phyloP scores from a whole-genome alignment of 2,888 invertebrate species.

The Dolichomitus sp. region DNA sequence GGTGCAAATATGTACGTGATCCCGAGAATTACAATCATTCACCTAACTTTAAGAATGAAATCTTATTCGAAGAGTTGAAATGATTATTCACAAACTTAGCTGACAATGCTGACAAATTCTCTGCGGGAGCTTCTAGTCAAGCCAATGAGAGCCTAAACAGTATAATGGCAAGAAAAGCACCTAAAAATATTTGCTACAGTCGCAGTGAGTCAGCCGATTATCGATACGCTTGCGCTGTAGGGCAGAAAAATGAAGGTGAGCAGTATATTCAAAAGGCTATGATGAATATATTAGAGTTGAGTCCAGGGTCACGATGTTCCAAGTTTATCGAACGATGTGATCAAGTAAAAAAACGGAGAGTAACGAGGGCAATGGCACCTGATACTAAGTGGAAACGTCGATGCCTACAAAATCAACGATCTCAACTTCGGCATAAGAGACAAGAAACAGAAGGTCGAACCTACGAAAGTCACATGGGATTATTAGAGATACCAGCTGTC shows the following conservation, averaged over 20 bases:
- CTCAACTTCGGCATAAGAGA: neutral
- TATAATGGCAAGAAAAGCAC: conserved; percentile 67
- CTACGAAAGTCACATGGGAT: conserved; percentile 14
- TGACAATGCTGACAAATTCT: conserved; percentile 64
- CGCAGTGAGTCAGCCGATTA: conserved; percentile 52
- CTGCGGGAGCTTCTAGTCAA: conserved; percentile 66
- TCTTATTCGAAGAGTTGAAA: conserved; percentile 55
- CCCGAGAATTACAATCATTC: neutral
- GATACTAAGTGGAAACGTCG: neutral
- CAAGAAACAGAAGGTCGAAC: conserved; percentile 10
- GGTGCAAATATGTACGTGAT: conserved; percentile 49
- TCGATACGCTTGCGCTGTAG: conserved; percentile 50
- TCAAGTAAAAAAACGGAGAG: conserved; percentile 1
- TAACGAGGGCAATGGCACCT: neutral
- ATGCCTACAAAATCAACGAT: neutral
- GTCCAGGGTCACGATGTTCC: neutral
- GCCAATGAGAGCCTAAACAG: conserved; percentile 69
- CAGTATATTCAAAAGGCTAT: conserved; percentile 33
- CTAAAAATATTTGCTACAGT: conserved; percentile 63
- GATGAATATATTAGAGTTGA: neutral
- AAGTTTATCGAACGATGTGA: neutral
- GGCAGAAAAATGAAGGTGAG: conserved; percentile 59
- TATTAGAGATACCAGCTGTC: neutral
- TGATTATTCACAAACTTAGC: conserved; percentile 64
- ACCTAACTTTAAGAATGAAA: conserved; percentile 15